A percentile compares a stretch with the other conserved stretches of the same genome.
phyloP scores from a whole-genome alignment of 2,888 invertebrate genomes.

The Eumerus sabulonum region DNA sequence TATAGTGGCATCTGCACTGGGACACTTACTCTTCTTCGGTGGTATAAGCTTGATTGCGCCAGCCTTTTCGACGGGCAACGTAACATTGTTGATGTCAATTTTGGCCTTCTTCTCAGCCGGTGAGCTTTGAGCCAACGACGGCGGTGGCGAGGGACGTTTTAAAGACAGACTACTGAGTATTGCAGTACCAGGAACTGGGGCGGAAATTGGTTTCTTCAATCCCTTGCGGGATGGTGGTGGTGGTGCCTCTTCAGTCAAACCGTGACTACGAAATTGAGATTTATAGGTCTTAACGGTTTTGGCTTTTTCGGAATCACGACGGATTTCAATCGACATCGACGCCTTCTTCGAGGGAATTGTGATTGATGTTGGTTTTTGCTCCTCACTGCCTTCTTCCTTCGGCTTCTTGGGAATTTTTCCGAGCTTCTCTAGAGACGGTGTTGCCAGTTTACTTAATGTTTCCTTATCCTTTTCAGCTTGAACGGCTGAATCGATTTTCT shows the following conservation, averaged over 20 bases:
- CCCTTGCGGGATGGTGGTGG: slow-evolving; percentile 89
- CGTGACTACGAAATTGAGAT: slow-evolving; percentile 94
- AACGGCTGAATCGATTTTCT: slow-evolving; percentile 70
- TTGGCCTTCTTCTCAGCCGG: slow-evolving; percentile 90
- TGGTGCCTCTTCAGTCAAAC: slow-evolving; percentile 91
- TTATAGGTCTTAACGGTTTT: slow-evolving; percentile 95
- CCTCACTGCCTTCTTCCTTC: slow-evolving; percentile 75
- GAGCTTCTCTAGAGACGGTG: slow-evolving; percentile 85
- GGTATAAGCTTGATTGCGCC: slow-evolving; percentile 92
- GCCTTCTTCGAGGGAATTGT: slow-evolving; percentile 81
- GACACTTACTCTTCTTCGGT: slow-evolving; percentile 94
- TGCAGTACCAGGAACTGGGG: slow-evolving; percentile 75
- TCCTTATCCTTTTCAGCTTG: slow-evolving; percentile 85
- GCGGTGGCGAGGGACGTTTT: slow-evolving; percentile 75
- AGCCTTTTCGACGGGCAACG: slow-evolving; percentile 83
- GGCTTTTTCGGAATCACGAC: slow-evolving; percentile 86
- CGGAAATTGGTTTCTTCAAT: slow-evolving; percentile 82
- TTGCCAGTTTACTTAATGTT: slow-evolving; percentile 83
- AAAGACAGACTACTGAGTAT: slow-evolving; percentile 70
- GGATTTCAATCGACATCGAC: slow-evolving; percentile 89
- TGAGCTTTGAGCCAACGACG: slow-evolving; percentile 69
- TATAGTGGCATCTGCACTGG: slow-evolving; percentile 71
- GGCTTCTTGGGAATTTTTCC: slow-evolving; percentile 89
- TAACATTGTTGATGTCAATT: slow-evolving; percentile 80
- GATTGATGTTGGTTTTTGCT: slow-evolving; percentile 74